Evolutionary conservation across 1,140 invertebrate genomes (phyloP), one percentile per base, ranked within the genome.

Genomic region (Lepidurus packardi): DNA sequence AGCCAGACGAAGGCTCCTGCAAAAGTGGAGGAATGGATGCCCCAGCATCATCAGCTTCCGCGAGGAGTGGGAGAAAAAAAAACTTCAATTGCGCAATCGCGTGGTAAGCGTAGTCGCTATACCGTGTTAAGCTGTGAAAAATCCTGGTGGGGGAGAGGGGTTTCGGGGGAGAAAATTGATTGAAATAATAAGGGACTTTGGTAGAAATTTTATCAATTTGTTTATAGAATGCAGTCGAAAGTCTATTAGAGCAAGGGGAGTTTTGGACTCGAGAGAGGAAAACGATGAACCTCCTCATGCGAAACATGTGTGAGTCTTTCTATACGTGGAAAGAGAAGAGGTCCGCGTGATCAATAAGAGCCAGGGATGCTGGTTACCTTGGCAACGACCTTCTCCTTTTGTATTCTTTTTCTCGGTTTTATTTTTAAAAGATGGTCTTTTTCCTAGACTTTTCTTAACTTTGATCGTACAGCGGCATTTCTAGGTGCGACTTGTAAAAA

Each of bases 281-380:
- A 34, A 34, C 34, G 34, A 34, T 34, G 2, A 34, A 34, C 34
- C 34, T 34, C 25, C 25, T 2, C 13, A 65, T 65, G 53, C 16
- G 21, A n/a, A 13, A 65, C 53, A 65, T 65, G 6, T 4, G 21
- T 13, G 21, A 1, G 6, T 65, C 21, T 65, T 65, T 16, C 53
- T 65, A 65, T 65, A 21, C 16, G 53, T 65, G n/a, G 16, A 43
- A 76, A 43, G 75, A 76, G 47, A 24, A n/a, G 24, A 43, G 34
- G 16, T 75, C 74, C 16, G 43, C 75, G 75, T 77, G 53, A 65
- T 65, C 53, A 65, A 65, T 65, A 65, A 65, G 53, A 65, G 21
- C 53, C 53, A 65, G 53, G 21, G 53, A 65, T 65, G 53, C 53
- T 65, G 53, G 53, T 47, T 76, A 43, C 75, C 43, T 47, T 76